phyloP scores from a whole-genome alignment of 2,888 invertebrate species.

The Drosophila kuntzei region DNA sequence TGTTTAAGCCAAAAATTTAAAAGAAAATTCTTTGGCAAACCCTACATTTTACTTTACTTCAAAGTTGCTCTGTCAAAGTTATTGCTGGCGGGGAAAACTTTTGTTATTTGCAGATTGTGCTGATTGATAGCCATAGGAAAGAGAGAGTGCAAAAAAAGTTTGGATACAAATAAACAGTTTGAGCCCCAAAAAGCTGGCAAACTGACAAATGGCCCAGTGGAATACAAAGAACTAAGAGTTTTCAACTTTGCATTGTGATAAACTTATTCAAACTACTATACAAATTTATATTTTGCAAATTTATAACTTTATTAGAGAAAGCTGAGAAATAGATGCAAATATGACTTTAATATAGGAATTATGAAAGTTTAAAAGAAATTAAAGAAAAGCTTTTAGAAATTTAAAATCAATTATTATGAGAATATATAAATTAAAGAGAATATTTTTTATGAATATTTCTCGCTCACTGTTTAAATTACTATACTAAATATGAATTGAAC shows the following conservation, averaged over 20 bases:
- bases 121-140: constrained; percentile 51
- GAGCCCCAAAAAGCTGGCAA: constrained; percentile 17
- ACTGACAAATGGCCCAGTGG: constrained; percentile 45
- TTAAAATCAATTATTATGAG: no score
- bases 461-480: no score
- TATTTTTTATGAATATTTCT: no score
- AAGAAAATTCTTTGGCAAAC: constrained; percentile 16
- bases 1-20: constrained; percentile 29
- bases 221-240: constrained; percentile 29
- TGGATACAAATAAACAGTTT: constrained; percentile 38
- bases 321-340: not conserved
- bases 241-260: constrained; percentile 17
- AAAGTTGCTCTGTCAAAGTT: constrained; percentile 40
- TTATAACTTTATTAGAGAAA: not conserved
- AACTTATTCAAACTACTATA: constrained; percentile 13
- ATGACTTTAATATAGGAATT: not conserved
- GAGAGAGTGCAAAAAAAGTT: constrained; percentile 23
- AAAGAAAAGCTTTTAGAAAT: not conserved
- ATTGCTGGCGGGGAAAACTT: constrained; percentile 28
- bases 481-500: not conserved
- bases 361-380: not conserved
- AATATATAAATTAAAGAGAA: no score
- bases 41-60: constrained; percentile 21
- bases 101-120: constrained; percentile 50
- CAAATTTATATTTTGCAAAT: not conserved